phyloP scores from a whole-genome alignment of 1,140 invertebrate genomes.

The Dreissena polymorpha region DNA sequence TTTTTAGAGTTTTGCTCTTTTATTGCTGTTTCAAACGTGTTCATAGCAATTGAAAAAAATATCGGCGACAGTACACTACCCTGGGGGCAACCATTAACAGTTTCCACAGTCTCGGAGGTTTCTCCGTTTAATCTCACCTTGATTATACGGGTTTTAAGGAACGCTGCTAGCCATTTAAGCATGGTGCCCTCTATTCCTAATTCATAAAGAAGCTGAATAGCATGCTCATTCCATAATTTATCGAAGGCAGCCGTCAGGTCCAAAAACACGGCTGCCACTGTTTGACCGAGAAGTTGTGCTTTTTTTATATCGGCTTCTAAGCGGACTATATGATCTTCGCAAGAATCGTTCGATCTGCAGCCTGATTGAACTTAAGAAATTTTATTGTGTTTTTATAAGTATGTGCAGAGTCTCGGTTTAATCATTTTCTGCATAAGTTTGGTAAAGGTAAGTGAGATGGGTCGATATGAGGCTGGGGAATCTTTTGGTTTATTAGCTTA shows the following conservation, averaged over 20 bases:
- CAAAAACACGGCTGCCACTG: constrained; percentile 2
- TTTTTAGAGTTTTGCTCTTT: too few species aligned
- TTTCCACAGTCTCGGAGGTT: too few species aligned
- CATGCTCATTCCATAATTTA: background rate
- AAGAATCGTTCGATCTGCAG: background rate
- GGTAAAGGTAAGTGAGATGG: constrained; percentile 11
- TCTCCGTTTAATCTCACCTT: too few species aligned
- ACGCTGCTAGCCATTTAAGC: background rate
- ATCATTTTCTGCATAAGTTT: constrained; percentile 38
- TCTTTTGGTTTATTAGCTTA: constrained; percentile 12
- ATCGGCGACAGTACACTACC: too few species aligned
- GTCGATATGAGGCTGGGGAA: constrained; percentile 16
- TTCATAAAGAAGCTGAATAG: background rate
- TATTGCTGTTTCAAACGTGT: too few species aligned
- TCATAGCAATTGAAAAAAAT: too few species aligned
- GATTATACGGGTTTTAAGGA: background rate
- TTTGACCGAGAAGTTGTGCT: background rate
- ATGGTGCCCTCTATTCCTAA: constrained; percentile 2
- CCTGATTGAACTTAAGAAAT: background rate
- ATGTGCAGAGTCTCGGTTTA: background rate
- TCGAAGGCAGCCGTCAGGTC: constrained; percentile 15
- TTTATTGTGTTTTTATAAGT: background rate
- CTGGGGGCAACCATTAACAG: too few species aligned
- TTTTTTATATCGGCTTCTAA: background rate
- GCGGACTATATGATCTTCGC: constrained; percentile 12